Evolutionary conservation across 2,797 vertebrate species (phyloP), one percentile per base, ranked within the genome.

Genomic region (Lagorchestes hirsutus): DNA sequence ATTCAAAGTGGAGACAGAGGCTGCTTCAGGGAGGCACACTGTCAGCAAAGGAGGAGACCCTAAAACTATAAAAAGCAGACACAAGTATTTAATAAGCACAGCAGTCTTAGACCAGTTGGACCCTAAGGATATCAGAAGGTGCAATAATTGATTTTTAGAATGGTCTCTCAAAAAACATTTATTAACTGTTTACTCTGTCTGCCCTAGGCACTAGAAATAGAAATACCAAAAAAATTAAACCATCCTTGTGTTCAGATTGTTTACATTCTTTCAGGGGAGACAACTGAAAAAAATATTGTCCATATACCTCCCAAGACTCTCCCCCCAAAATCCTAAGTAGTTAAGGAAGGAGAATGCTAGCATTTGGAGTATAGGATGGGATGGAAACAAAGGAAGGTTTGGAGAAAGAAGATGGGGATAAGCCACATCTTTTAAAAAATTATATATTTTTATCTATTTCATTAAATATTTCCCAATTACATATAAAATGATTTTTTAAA

Each of bases 1-100:
- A 96, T 95, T 93, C 95, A 96, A 97, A 94, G 94, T 34, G 56
- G 87, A 91, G 55, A 54, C 92, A 91, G 74, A 95, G 96, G 90
- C 92, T 54, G 74, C 90, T 92, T 92, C 29, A 87, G 96, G 92
- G 96, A 95, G 96, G 90, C 96, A 95, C 92, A 91, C 95, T 93
- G 95, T 96, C 91, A 93, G 91, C 96, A 54, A 96, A 97, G 62
- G 93, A 93, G 95, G 96, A 97, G 96, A 96, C 96, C 96, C 95
- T 94, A 97, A 97, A 97, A 97, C 97, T 96, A 92, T 97, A 96
- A 97, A 95, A 96, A 46, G 22, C 40, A 46, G n/a, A 90, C 92
- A 93, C 96, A 96, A 50, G 55, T 10, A 27, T 93, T 96, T 97
- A 92, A 95, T 96, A 97, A 92, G 95, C 96, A 59, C 97, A 93